Base-by-base conservation (phyloP, 2,888 invertebrate species). In the Zelleria hepariella region DNA sequence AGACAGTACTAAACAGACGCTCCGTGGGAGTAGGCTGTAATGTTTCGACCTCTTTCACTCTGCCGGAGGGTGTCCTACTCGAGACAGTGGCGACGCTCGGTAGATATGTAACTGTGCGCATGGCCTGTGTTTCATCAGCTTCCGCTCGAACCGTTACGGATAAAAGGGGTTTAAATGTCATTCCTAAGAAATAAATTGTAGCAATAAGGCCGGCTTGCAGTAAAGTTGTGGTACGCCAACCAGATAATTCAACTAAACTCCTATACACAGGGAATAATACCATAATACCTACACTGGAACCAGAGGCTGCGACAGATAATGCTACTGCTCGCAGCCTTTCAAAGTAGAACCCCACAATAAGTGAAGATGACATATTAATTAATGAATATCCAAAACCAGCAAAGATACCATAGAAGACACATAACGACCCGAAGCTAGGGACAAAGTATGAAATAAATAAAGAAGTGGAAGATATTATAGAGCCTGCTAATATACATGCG, bases 301-400 rank as follows among this genome's bases (percentile, higher is more conserved):
- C 87, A 63, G 72, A 68, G 2, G 77, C 71, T 49, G 82, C 66
- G 64, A 86, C 71, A 7, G 86, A 62, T 64, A 87, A 66, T 15
- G 86, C 85, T 47, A 86, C 25, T 2, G 86, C 72, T 21, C 87
- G 74, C 26, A 81, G 66, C 65, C 66, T 81, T 66, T 86, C 86
- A 67, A 88, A 88, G 69, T 88, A 86, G 72, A 87, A 88, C 18
- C 87, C 86, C 1, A 87, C 86, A 15, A 88, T 72, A 53, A 88
- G 67, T 48, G 66, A 65, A 47, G 79, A 69, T 5, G 81, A 65
- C 77, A 88, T 76, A 68, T 81, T 80, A 27, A 82, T 71, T 15
- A 87, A 68, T 60, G 80, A 77, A 61, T 73, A 84, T 55, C 87
- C 87, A 60, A 83, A 66, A 23, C 87, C 87, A 60, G 78, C 71